Base-by-base conservation (phyloP, 2,113 vertebrate species). In the Cyanocitta stelleri region DNA sequence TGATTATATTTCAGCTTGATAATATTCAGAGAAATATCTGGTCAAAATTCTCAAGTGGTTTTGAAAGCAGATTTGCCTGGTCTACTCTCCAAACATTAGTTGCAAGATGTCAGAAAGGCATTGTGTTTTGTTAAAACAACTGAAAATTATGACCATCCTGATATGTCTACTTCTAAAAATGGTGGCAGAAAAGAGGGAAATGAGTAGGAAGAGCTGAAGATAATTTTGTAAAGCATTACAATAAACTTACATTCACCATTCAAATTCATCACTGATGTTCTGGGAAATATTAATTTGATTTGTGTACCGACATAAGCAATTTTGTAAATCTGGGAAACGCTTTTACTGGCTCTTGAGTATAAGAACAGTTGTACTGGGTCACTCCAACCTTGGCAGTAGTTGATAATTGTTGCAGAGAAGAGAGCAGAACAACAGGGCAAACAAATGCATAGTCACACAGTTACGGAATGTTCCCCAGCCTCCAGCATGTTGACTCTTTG, bases 1-100 rank as follows among this genome's bases (percentile, higher is more conserved):
- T 41, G 39, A 41, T 41, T 41, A 2, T 73, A 46, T 69, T 81
- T 87, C 29, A 20, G 27, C 62, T 62, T 3, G 2, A 24, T 74
- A 78, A 30, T 87, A 59, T 14, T 87, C 4, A 41, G 48, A n/a
- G 7, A 62, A 77, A 30, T 58, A n/a, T 1, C 3, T 48, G 17
- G n/a, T 63, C 29, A 51, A 33, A 63, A 74, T 58, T 75, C 5
- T 73, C 16, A 11, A 44, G 27, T 58, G 11, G 8, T 62, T 87
- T 62, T 83, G 20, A 71, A 80, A 76, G 32, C 43, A 44, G 15
- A 33, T 63, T 80, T 81, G 9, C 16, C 33, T 43, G 9, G 26
- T 71, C 18, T 0, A 0, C 9, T 89, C 8, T 56, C 14, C 7
- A 56, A 21, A 39, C 1, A 1, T 3, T 78, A 43, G 17, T 19